phyloP scores from a whole-genome alignment of 1,140 invertebrate species.

The Scaptomyza hsui region DNA sequence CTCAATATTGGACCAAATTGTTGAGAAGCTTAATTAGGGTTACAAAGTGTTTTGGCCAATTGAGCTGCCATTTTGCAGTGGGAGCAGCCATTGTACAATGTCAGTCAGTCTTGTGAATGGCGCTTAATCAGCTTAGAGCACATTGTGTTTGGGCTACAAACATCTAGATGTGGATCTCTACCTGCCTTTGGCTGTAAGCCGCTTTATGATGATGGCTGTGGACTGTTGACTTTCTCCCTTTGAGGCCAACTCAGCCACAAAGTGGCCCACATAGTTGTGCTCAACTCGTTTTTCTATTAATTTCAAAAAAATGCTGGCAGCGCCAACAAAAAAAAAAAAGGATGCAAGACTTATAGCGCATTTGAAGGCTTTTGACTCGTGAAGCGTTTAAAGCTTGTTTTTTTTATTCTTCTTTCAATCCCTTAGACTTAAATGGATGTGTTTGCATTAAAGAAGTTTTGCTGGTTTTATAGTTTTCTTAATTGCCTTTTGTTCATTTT shows the following conservation, averaged over 20 bases:
- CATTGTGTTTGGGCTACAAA: conserved; percentile 3
- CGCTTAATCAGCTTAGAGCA: conserved; percentile 55
- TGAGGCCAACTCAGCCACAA: conserved; percentile 12
- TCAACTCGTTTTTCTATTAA: conserved; percentile 1
- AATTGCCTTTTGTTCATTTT: neutral
- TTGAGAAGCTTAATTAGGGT: conserved; percentile 71
- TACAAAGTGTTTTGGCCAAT: conserved; percentile 70
- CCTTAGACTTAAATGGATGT: neutral
- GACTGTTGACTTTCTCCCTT: conserved; percentile 11
- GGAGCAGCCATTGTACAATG: neutral
- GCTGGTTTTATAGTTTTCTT: too few species aligned
- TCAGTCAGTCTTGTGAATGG: conserved; percentile 33
- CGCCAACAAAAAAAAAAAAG: neutral
- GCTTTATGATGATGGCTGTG: conserved; percentile 29
- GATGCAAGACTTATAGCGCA: neutral
- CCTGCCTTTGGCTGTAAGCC: conserved; percentile 26
- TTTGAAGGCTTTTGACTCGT: conserved; percentile 12
- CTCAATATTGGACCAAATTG: conserved; percentile 27
- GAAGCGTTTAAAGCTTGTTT: conserved; percentile 10
- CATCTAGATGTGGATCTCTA: neutral
- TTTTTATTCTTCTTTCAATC: too few species aligned
- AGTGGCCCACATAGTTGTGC: conserved; percentile 27
- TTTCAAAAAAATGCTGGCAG: conserved; percentile 16
- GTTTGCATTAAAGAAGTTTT: neutral
- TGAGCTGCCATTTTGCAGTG: conserved; percentile 21